phyloP scores from a whole-genome alignment of 1,140 invertebrate species.

The Heliconius congener region DNA sequence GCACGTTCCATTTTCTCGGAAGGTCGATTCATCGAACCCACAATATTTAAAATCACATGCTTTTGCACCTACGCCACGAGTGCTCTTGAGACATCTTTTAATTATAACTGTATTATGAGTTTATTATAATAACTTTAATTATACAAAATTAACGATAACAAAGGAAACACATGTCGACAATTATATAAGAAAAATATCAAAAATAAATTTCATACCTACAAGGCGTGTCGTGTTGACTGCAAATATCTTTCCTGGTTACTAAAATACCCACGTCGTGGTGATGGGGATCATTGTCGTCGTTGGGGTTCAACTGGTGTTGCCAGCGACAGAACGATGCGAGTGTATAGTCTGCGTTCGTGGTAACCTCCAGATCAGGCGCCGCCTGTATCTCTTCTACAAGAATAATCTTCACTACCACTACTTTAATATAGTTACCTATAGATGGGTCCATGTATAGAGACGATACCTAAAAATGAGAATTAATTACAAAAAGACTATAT shows the following conservation, averaged over 20 bases:
- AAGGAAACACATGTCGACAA: neutral
- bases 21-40: too few species aligned
- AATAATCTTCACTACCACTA: constrained; percentile 92
- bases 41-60: too few species aligned
- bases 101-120: too few species aligned
- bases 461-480: constrained; percentile 83
- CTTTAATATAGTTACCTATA: constrained; percentile 94
- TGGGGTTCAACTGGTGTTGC: constrained; percentile 90
- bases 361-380: constrained; percentile 88
- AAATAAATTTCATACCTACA: constrained; percentile 73
- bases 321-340: constrained; percentile 93
- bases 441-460: constrained; percentile 92
- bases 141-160: neutral
- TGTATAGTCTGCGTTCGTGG: constrained; percentile 90
- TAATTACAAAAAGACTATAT: neutral
- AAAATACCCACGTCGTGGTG: constrained; percentile 97
- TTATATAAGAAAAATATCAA: constrained; percentile 10
- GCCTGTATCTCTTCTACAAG: constrained; percentile 87
- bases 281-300: constrained; percentile 90
- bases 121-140: neutral
- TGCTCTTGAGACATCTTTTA: too few species aligned
- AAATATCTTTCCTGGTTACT: constrained; percentile 94
- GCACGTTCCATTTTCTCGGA: too few species aligned
- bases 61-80: too few species aligned
- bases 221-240: constrained; percentile 88